Evolutionary conservation across 2,888 invertebrate species (phyloP), one percentile per base, ranked within the genome.

Genomic region (Notodromas monacha): DNA sequence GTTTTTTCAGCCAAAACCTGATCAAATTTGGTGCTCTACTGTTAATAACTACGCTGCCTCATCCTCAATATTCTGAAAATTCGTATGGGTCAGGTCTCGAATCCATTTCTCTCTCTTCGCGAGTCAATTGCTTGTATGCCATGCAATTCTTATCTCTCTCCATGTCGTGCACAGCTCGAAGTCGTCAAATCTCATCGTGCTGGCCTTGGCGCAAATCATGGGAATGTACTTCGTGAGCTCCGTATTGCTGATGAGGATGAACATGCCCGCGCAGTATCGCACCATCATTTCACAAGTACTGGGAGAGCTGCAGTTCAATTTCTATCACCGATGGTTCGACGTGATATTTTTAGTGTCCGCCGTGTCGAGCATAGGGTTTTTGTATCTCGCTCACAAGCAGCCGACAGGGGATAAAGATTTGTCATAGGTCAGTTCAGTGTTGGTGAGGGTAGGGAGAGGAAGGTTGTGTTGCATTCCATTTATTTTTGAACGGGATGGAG

Each of bases 171-270:
- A 92, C 1, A 92, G 86, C 40, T 84, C 77, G 39, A 92, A 92
- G 51, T 92, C 89, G 3, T 92, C 92, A 6, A 92, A 92, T 48
- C 70, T 96, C 33, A 89, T 96, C 39, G 92, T 99, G 3, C 51
- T 99, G 30, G 68, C 84, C 37, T 55, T 96, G 27, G 96, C 92
- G 2, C 89, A 96, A 55, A 74, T 96, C 41, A 96, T 99, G 96
- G 92, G 92, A 26, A 96, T 96, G 92, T 96, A 96, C 47, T 96
- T 96, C 53, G 79, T 92, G 31, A 89, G 89, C 0, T 86, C 81
- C 1, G 92, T 96, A 0, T 58, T 96, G 1, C 53, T 96, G 26
- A 81, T 96, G 68, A 57, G 96, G 15, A 96, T 96, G 96, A 96
- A 96, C 47, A 86, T 96, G 81, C 96, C 96, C 0, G 63, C 73